Conservation (phyloP, 2,888 invertebrate species). For the Helobdella robusta region DNA sequence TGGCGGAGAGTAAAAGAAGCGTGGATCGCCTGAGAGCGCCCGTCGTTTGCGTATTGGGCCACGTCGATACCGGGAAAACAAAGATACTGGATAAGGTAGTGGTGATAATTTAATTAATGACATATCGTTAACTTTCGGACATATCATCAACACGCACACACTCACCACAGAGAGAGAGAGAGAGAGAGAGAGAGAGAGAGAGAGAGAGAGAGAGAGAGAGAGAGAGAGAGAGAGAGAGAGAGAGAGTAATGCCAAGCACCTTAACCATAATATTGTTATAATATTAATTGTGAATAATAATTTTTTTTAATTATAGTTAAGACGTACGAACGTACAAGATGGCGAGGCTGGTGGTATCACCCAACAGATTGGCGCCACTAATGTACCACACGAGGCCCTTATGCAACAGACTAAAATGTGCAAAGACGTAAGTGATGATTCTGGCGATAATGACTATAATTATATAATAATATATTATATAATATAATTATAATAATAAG, state of each 20-base stretch:
- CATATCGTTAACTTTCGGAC: not conserved
- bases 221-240: too few species aligned
- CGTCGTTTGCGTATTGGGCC: slow-evolving; percentile 90
- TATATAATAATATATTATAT: not conserved
- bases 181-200: too few species aligned
- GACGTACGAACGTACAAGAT: slow-evolving; percentile 53
- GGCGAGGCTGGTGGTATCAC: slow-evolving; percentile 96
- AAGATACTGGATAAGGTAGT: slow-evolving; percentile 84
- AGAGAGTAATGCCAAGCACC: too few species aligned
- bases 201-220: too few species aligned
- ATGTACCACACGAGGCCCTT: slow-evolving; percentile 91
- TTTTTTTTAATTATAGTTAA: too few species aligned
- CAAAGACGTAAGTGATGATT: slow-evolving; percentile 63
- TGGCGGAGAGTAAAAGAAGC: slow-evolving; percentile 61
- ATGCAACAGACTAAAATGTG: slow-evolving; percentile 86
- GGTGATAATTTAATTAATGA: not conserved
- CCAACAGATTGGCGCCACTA: slow-evolving; percentile 98
- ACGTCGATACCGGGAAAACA: slow-evolving; percentile 98
- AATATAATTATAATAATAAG: not conserved
- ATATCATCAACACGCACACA: too few species aligned
- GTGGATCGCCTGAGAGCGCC: slow-evolving; percentile 74
- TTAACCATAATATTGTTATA: too few species aligned
- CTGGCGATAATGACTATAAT: slow-evolving; percentile 40
- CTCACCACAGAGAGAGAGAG: too few species aligned
- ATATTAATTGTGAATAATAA: too few species aligned